Conservation (phyloP, 1,140 invertebrate species). For the Chrysomallon squamiferum region DNA sequence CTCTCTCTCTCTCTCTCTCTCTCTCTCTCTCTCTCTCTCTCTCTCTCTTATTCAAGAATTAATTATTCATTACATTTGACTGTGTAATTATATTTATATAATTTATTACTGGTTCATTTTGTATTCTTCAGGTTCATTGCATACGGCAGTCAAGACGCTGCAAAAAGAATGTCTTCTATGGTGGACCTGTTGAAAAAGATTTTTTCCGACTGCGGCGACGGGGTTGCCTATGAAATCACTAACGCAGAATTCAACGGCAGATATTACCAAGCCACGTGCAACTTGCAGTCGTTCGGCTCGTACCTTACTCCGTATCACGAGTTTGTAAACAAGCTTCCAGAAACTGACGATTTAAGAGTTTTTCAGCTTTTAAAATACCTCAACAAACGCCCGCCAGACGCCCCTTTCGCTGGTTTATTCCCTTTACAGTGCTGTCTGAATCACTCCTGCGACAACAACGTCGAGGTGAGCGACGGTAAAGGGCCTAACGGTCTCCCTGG, state of each 20-base stretch:
- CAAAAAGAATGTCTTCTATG: conserved; percentile 41
- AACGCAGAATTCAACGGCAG: conserved; percentile 51
- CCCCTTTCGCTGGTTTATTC: conserved; percentile 51
- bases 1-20: too few relatives aligned
- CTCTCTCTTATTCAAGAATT: too few relatives aligned
- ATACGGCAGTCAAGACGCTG: conserved; percentile 36
- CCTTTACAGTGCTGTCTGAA: conserved; percentile 56
- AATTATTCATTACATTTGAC: too few relatives aligned
- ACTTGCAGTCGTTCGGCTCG: conserved; percentile 50
- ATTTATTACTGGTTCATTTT: too few relatives aligned
- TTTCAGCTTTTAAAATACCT: conserved; percentile 36
- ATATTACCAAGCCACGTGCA: conserved; percentile 55
- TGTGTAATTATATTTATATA: too few relatives aligned
- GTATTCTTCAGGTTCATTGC: conserved; percentile 48
- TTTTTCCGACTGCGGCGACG: conserved; percentile 41
- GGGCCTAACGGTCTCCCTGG: conserved; percentile 26
- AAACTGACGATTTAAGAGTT: conserved; percentile 23
- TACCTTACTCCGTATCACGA: conserved; percentile 43
- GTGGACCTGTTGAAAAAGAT: conserved; percentile 38
- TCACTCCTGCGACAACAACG: conserved; percentile 56
- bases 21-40: too few relatives aligned
- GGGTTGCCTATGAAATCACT: conserved; percentile 40
- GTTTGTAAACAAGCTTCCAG: conserved; percentile 42
- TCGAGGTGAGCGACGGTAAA: conserved; percentile 46
- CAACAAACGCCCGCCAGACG: conserved; percentile 30